These are phyloP conservation scores for Hippopotamus amphibius DNA, from an alignment of 2,113 vertebrate species.

Conservation along the genomic window DNA sequence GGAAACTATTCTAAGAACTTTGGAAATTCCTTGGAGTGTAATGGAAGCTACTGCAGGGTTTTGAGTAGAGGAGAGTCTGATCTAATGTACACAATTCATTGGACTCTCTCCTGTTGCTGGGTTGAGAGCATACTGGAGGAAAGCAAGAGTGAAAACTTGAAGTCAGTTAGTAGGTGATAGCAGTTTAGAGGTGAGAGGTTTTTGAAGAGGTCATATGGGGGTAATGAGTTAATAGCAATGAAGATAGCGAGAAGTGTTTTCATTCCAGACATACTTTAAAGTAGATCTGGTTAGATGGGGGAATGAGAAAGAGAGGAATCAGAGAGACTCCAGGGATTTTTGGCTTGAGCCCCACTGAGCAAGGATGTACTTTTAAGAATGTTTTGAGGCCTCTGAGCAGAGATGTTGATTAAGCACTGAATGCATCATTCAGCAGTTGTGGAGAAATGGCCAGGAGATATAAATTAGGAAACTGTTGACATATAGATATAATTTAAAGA, in stretches of 20 bases:
- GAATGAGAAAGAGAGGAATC: not conserved
- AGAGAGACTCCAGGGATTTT: fast-evolving
- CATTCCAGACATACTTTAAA: not conserved
- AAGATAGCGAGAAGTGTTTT: not conserved
- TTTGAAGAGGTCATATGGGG: not conserved
- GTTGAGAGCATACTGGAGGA: not conserved
- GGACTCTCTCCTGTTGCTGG: not conserved
- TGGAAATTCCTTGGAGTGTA: not conserved
- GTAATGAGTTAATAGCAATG: not conserved
- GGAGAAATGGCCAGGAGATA: not conserved
- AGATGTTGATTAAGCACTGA: not conserved
- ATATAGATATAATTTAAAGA: not conserved
- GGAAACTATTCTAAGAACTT: not conserved
- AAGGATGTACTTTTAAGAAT: not conserved
- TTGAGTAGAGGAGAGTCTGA: not conserved
- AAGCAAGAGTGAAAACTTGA: not conserved
- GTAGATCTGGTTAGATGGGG: not conserved
- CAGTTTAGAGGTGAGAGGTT: not conserved
- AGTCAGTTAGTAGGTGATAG: not conserved
- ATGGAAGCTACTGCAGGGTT: not conserved
- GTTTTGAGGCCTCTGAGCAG: not conserved
- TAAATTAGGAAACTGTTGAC: not conserved
- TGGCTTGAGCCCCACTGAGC: not conserved
- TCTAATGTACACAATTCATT: not conserved
- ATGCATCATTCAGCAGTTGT: not conserved